Conservation (phyloP, 2,888 invertebrate species). For the Trileptium ribeirensis region DNA sequence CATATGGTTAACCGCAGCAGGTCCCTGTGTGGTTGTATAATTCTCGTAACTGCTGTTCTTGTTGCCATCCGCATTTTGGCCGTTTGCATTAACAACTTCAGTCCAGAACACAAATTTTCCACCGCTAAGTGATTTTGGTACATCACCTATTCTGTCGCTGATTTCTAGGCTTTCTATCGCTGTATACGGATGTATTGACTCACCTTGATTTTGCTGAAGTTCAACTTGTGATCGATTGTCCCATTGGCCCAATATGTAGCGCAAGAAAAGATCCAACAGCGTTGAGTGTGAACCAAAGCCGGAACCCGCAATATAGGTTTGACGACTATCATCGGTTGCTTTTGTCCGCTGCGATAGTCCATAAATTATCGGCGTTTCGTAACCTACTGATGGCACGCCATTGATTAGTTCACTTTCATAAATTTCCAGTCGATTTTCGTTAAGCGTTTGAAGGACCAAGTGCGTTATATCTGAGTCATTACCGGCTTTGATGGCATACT, state of each 20-base stretch:
- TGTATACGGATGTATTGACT: not conserved
- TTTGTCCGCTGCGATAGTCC: not conserved
- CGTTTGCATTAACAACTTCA: not conserved
- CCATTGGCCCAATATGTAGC: not conserved
- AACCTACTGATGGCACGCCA: not conserved
- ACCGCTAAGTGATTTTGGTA: not conserved
- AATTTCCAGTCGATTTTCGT: not conserved
- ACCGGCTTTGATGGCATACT: not conserved
- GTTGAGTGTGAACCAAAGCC: not conserved
- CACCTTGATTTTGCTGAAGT: not conserved
- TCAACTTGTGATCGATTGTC: not conserved
- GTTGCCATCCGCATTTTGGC: too few species aligned
- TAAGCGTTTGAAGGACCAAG: not conserved
- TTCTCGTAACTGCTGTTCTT: too few species aligned
- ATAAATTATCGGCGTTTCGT: not conserved
- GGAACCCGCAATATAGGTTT: not conserved
- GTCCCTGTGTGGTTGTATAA: not conserved
- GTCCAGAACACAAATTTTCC: not conserved
- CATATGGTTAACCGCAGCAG: not conserved
- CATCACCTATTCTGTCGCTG: not conserved
- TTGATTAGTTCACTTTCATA: not conserved
- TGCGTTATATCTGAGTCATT: not conserved
- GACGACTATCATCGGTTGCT: not conserved
- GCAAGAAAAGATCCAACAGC: not conserved
- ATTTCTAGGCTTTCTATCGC: not conserved